Evolutionary conservation across 2,888 invertebrate species (phyloP), one percentile per base, ranked within the genome.

Genomic region (Melieria crassipennis): DNA sequence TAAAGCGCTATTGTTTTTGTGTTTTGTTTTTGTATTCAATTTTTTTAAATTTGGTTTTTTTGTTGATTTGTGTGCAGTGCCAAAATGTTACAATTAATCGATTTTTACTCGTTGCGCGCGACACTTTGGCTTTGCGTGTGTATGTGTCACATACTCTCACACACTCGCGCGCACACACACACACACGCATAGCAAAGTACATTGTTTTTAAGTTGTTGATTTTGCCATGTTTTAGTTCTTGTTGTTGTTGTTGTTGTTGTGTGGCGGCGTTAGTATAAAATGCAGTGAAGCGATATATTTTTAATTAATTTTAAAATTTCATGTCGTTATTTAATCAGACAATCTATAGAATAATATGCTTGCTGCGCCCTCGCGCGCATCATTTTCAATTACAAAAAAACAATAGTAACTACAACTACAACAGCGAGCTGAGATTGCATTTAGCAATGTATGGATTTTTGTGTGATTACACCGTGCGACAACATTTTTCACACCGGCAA

Each of bases 211-310:
- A 30, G 2, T 30, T 30, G 30, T 30, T 30, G 30, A 30, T 30
- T 30, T 30, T 30, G 30, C 30, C 3, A 30, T 30, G 2, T 30
- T 30, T 30, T 30, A 30, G 30, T 30, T 48, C 30, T 30, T n/a
- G 6, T 42, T 62, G 13, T 56, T 6, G 13, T 13, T 60, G 16
- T 16, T 30, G 30, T 30, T 30, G 30, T 30, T 30, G 2, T 30
- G 30, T 30, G 30, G 30, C 30, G 30, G 30, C 30, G 30, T 30
- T 30, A 3, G 30, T 30, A 42, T 48, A 42, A 60, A 56, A 61
- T 64, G 64, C 71, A 73, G 65, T 69, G 65, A 71, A 69, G 72
- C 72, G 72, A 68, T 68, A 70, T 65, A 68, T 72, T 72, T 74
- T 68, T 72, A 70, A 72, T 72, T 70, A 72, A 66, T 64, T 67